Evolutionary conservation across 1,140 invertebrate genomes (phyloP).

Genomic region (Reticulitermes speratus): DNA sequence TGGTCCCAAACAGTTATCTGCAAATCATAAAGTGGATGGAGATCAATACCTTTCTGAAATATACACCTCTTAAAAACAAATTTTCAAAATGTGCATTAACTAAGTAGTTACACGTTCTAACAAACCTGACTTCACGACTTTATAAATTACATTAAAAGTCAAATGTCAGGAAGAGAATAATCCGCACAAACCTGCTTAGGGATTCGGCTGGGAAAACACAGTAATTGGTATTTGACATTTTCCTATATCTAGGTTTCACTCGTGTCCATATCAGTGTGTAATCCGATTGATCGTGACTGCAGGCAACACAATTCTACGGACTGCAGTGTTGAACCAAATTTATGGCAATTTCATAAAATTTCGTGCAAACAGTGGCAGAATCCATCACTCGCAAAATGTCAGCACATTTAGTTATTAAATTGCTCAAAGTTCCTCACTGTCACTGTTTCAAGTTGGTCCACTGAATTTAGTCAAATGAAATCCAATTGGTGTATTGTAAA

Average conservation of each 20-base stretch:
- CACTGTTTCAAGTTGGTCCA: no score
- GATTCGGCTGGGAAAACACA: background rate
- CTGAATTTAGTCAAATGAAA: no score
- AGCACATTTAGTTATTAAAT: background rate
- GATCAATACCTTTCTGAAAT: no score
- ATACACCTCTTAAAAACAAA: no score
- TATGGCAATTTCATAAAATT: background rate
- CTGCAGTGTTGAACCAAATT: background rate
- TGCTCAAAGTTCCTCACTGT: background rate
- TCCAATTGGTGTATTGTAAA: no score
- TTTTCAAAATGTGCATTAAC: background rate
- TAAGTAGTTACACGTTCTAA: background rate
- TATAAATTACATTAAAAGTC: background rate
- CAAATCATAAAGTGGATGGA: no score
- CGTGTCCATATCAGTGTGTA: background rate
- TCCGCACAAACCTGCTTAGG: background rate
- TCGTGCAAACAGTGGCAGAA: background rate
- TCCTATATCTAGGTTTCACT: background rate
- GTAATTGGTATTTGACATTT: background rate
- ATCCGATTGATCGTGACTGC: background rate
- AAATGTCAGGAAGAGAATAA: background rate
- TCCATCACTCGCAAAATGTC: background rate
- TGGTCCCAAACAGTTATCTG: no score
- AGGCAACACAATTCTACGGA: background rate
- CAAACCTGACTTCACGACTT: background rate